Conservation (phyloP, 2,113 vertebrate species). For the Mus musculus region GRCm39 chr12:85405001-85405500, state of each 20-base stretch:
- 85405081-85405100: neutral
- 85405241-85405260: neutral
- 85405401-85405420: too few relatives aligned
- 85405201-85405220: neutral
- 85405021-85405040: neutral
- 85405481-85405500: too few relatives aligned
- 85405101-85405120: neutral
- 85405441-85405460: constrained; percentile 13
- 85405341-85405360: too few relatives aligned
- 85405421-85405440: neutral
- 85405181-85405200: neutral
- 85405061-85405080: neutral
- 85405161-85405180: neutral
- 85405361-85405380: too few relatives aligned
- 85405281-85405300: too few relatives aligned
- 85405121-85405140: neutral
- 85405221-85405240: neutral
- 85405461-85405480: neutral
- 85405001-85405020: neutral
- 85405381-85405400: too few relatives aligned
- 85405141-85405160: neutral
- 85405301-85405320: too few relatives aligned
- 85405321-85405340: too few relatives aligned
- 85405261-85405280: constrained; percentile 20
- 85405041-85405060: neutral